Percentiles rank a stretch among this genome's conserved stretches.
Evolutionary conservation across 2,113 vertebrate genomes (phyloP).

Genomic region (Taxidea taxus): DNA sequence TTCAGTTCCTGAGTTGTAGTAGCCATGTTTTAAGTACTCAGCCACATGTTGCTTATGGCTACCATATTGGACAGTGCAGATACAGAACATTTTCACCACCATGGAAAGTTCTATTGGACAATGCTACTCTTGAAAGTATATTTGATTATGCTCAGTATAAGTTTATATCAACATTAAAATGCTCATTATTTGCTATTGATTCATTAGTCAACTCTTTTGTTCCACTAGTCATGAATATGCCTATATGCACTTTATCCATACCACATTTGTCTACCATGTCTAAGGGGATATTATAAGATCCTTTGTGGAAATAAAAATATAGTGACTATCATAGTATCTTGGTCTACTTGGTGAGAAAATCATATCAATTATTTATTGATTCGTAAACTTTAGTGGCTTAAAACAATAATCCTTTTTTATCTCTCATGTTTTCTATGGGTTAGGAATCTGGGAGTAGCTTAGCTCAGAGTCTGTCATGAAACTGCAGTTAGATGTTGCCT

Average conservation of each 20-base stretch:
- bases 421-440: not conserved
- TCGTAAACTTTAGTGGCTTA: not conserved
- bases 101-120: not conserved
- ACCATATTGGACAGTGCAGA: not conserved
- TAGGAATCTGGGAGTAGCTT: not conserved
- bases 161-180: not conserved
- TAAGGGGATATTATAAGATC: not conserved
- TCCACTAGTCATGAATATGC: not conserved
- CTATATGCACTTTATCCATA: not conserved
- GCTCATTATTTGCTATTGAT: conserved; percentile 11
- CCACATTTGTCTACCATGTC: not conserved
- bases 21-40: not conserved
- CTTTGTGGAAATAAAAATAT: conserved; percentile 21
- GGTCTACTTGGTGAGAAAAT: not conserved
- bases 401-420: not conserved
- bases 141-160: not conserved
- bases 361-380: not conserved
- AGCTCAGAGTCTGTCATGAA: not conserved
- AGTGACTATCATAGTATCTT: not conserved
- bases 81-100: not conserved
- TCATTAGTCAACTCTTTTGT: not conserved
- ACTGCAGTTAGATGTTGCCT: not conserved
- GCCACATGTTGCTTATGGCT: not conserved
- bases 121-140: not conserved
- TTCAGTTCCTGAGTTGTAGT: not conserved